Evolutionary conservation across 1,140 invertebrate genomes (phyloP).

Genomic region (Camponotus floridanus): DNA sequence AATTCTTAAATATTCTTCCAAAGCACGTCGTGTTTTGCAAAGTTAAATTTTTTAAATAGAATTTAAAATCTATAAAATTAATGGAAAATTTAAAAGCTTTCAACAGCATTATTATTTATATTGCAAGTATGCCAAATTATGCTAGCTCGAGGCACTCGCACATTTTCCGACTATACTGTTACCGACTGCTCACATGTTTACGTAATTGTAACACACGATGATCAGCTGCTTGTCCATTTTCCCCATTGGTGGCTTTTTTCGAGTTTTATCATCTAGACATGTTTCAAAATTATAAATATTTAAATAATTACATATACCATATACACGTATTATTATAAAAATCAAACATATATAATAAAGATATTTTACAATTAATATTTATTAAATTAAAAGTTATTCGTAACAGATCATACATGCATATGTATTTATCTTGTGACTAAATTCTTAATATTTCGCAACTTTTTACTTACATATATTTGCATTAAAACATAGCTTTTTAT

Average conservation of each 20-base stretch:
- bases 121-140: neutral
- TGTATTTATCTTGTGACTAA: no score
- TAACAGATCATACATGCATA: no score
- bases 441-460: no score
- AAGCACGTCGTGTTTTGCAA: neutral
- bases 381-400: no score
- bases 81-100: neutral
- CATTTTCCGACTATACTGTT: neutral
- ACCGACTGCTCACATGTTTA: neutral
- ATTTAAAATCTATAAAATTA: neutral
- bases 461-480: no score
- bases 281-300: neutral
- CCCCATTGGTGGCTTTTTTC: neutral
- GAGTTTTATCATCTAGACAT: neutral
- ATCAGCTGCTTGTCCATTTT: conserved; percentile 27
- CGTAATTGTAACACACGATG: neutral
- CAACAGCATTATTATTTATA: neutral
- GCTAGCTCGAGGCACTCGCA: no score
- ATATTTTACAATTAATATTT: no score
- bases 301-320: no score
- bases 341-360: no score
- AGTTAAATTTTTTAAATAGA: neutral
- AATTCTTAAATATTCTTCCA: no score
- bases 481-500: no score
- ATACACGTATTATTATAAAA: no score